phyloP scores from a whole-genome alignment of 1,140 invertebrate genomes.

The Acarapis woodi region DNA sequence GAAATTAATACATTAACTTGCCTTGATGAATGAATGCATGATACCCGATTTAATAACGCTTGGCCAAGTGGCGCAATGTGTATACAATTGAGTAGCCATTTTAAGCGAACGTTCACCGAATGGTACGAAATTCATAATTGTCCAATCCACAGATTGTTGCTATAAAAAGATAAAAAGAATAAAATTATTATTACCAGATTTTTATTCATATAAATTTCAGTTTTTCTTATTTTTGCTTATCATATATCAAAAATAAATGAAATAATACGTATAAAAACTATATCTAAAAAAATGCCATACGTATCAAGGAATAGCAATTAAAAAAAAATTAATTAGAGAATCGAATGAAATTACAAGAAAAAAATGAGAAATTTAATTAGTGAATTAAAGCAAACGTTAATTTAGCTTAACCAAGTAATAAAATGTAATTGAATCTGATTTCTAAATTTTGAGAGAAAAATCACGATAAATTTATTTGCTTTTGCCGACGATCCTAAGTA shows the following conservation, averaged over 20 bases:
- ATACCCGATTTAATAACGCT: constrained; percentile 42
- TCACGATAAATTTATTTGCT: too few relatives aligned
- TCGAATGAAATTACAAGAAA: too few relatives aligned
- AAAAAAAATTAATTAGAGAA: too few relatives aligned
- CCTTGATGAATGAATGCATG: constrained; percentile 40
- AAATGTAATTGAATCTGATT: too few relatives aligned
- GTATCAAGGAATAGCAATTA: too few relatives aligned
- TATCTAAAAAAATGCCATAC: too few relatives aligned
- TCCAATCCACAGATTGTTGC: constrained; percentile 27
- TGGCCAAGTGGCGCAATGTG: constrained; percentile 38
- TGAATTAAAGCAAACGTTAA: too few relatives aligned
- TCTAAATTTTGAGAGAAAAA: too few relatives aligned
- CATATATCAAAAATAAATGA: not conserved
- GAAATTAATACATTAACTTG: constrained; percentile 12
- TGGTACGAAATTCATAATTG: constrained; percentile 57
- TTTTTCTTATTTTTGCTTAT: not conserved
- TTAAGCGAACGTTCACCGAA: constrained; percentile 55
- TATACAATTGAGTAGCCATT: constrained; percentile 50
- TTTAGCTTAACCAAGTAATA: too few relatives aligned
- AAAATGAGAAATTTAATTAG: too few relatives aligned
- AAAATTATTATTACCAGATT: not conserved
- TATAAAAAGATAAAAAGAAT: not conserved
- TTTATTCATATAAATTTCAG: not conserved
- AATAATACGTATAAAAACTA: too few relatives aligned
- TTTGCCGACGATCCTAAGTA: too few relatives aligned